Evolutionary conservation across 1,140 invertebrate genomes (phyloP), one percentile per base, ranked within the genome.

Genomic region (Parapsyche elsis): DNA sequence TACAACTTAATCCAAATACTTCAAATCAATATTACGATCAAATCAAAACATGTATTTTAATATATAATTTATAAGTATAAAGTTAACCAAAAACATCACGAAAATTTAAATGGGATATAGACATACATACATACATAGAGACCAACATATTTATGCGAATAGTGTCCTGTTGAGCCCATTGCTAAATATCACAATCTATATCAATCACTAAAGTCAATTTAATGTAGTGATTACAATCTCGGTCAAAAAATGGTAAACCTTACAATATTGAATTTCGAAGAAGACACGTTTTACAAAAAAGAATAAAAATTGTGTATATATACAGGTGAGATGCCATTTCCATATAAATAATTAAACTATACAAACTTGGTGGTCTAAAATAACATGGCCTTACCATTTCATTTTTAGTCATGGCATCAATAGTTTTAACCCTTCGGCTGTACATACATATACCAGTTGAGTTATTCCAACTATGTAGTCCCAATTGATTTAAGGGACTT

Each of bases 141-240:
- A 10, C 21, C 21, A 67, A 67, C 1, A 21, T 7, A 61, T 61
- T 1, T 61, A 21, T 61, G 21, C 9, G 10, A 9, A 61, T 5
- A n/a, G 24, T 26, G 24, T 67, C 64, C 59, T 78, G 76, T 49
- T 21, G 77, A 81, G 78, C 80, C 82, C 82, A 83, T 79, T 81
- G 82, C 45, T 80, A 80, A 77, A 74, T 83, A 83, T 83, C 82
- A 83, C 82, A 83, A 81, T 83, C 82, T 80, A 23, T 81, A 81
- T 83, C 82, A 83, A 83, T 83, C 82, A 81, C 82, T 81, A 79
- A 26, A 79, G 59, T 81, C 80, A 81, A 21, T 80, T 77, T 81
- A 45, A 76, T 44, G 79, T 53, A 83, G 80, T 45, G 74, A 81
- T 79, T 83, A 30, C 79, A 79, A 81, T 83, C 74, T 83, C 80